A percentile compares a stretch with the other conserved stretches of the same genome.
phyloP scores from a whole-genome alignment of 2,888 invertebrate genomes.

The Campoplex nolae region DNA sequence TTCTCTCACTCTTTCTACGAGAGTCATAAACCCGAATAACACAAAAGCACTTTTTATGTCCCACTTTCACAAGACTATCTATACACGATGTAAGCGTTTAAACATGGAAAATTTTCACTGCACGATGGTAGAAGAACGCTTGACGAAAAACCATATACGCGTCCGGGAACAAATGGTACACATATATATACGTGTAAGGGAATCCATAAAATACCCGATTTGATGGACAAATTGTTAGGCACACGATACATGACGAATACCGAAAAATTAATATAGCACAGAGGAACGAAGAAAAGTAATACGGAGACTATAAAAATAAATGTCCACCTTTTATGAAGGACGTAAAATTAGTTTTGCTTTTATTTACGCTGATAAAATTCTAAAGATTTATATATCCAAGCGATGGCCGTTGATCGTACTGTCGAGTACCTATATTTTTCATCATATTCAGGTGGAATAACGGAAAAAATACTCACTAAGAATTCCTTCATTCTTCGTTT shows the following conservation, averaged over 20 bases:
- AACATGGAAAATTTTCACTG: not conserved
- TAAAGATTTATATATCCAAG: constrained; percentile 67
- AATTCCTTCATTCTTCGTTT: not conserved
- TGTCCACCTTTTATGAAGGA: constrained; percentile 32
- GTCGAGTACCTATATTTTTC: not conserved
- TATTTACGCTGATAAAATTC: constrained; percentile 72
- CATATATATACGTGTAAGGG: constrained; percentile 17
- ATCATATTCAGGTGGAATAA: not conserved
- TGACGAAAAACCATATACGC: constrained; percentile 24
- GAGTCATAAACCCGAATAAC: constrained; percentile 45
- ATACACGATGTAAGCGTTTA: constrained; percentile 31
- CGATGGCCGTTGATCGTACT: constrained; percentile 34
- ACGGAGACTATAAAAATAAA: constrained; percentile 24
- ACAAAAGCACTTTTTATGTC: constrained; percentile 53
- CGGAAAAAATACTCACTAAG: not conserved
- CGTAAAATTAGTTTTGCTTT: constrained; percentile 28
- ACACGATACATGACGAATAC: not conserved
- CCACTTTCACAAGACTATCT: constrained; percentile 27
- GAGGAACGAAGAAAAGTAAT: not conserved
- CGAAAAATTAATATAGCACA: constrained; percentile 2
- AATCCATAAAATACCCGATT: constrained; percentile 18
- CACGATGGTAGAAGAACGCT: not conserved
- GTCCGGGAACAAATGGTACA: not conserved
- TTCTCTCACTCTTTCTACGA: constrained; percentile 35
- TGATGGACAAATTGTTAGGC: constrained; percentile 33